Conservation (phyloP, 2,113 vertebrate species). For the Macrotis lagotis region DNA sequence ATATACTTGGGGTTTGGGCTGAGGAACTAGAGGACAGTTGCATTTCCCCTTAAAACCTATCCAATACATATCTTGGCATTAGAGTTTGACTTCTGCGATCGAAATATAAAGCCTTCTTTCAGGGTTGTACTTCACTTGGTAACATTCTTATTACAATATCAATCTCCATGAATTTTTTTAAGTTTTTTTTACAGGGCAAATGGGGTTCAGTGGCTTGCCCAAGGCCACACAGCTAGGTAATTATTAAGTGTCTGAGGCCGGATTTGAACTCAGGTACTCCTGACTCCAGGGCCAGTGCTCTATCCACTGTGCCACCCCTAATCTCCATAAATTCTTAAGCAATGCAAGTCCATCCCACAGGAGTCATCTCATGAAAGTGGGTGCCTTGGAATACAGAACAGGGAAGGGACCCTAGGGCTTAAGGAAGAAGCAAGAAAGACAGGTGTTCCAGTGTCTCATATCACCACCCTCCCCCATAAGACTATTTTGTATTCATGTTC, state of each 20-base stretch:
- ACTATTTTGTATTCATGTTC: neutral
- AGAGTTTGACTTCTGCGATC: neutral
- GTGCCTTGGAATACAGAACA: neutral
- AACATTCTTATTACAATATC: neutral
- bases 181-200: too few species aligned
- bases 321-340: conserved; percentile 28
- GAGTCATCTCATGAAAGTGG: neutral
- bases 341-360: neutral
- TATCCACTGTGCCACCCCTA: too few species aligned
- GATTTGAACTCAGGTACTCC: too few species aligned
- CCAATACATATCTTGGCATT: conserved; percentile 5
- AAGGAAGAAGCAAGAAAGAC: neutral
- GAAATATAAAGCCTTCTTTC: neutral
- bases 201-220: too few species aligned
- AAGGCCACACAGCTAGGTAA: too few species aligned
- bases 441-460: neutral
- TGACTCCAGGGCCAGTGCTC: too few species aligned
- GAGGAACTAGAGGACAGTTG: neutral
- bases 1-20: neutral
- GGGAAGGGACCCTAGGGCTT: neutral
- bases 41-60: conserved; percentile 11
- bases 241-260: too few species aligned
- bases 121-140: neutral
- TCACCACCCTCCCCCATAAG: conserved; percentile 21
- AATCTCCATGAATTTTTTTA: conserved; percentile 33